These are phyloP conservation scores for Lathronympha strigana DNA, from an alignment of 2,888 invertebrate genomes.

Conservation along the genomic window DNA sequence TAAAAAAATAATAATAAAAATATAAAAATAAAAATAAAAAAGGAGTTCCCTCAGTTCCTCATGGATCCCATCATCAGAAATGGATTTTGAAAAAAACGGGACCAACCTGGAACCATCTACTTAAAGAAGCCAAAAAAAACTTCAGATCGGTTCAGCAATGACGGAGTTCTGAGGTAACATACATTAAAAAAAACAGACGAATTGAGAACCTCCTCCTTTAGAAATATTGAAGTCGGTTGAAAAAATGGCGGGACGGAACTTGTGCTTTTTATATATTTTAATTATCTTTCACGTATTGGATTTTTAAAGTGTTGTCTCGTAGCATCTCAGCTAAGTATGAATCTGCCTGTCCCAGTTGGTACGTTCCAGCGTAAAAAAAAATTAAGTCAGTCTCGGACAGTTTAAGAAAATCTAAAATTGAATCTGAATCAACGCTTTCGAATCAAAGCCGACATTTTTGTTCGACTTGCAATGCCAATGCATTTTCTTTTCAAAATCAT, in stretches of 20 bases:
- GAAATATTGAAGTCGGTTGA: too few relatives aligned
- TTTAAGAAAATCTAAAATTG: conserved; percentile 4
- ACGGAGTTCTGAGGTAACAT: conserved; percentile 6
- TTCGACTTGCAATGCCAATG: conserved; percentile 6
- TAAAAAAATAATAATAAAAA: too few relatives aligned
- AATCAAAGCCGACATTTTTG: conserved; percentile 17
- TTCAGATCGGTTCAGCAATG: too few relatives aligned
- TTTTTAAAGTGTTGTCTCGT: conserved; percentile 8
- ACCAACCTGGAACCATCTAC: too few relatives aligned
- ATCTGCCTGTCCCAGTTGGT: conserved; percentile 16
- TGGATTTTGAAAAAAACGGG: too few relatives aligned
- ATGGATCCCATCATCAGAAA: too few relatives aligned
- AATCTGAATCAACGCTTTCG: background rate
- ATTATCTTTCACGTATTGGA: conserved; percentile 13
- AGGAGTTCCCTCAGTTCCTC: too few relatives aligned
- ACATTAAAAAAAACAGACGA: conserved; percentile 19
- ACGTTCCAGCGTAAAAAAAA: background rate
- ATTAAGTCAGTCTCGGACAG: conserved; percentile 1
- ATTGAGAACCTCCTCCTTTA: background rate
- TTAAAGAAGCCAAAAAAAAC: too few relatives aligned
- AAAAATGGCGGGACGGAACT: conserved; percentile 16
- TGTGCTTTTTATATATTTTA: conserved; percentile 16
- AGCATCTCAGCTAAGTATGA: conserved; percentile 21
- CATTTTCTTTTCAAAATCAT: conserved; percentile 14
- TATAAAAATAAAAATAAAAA: too few relatives aligned